phyloP scores from a whole-genome alignment of 2,888 invertebrate species.

The Drosophila incognita region DNA sequence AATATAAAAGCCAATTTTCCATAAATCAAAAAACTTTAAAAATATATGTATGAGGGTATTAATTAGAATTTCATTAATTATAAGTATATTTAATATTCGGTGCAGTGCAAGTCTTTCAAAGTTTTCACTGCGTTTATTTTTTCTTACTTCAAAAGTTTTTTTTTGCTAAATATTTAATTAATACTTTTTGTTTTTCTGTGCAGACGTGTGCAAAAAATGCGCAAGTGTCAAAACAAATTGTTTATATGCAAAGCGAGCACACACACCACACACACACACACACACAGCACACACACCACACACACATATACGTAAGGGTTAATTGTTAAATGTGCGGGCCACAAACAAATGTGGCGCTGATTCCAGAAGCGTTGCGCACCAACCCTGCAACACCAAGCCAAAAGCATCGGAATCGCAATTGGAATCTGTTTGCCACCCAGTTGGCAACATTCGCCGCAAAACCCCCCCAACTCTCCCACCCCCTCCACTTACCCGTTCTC shows the following conservation, averaged over 20 bases:
- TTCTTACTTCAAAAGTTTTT: slow-evolving; percentile 18
- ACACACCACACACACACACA: slow-evolving; percentile 32
- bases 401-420: slow-evolving; percentile 41
- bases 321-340: slow-evolving; percentile 53
- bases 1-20: background rate
- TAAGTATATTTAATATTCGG: background rate
- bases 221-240: slow-evolving; percentile 66
- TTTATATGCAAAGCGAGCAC: slow-evolving; percentile 55
- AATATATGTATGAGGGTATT: background rate
- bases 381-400: slow-evolving; percentile 5
- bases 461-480: background rate
- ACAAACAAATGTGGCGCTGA: slow-evolving; percentile 69
- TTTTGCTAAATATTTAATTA: slow-evolving; percentile 44
- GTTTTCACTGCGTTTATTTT: background rate
- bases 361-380: slow-evolving; percentile 28
- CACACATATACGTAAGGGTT: slow-evolving; percentile 47
- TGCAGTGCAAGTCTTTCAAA: background rate
- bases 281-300: background rate
- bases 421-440: slow-evolving; percentile 39
- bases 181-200: slow-evolving; percentile 23
- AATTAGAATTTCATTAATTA: background rate
- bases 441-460: background rate
- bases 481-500: background rate
- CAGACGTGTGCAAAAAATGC: slow-evolving; percentile 48
- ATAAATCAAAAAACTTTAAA: too few relatives aligned